Conservation (phyloP, 2,113 vertebrate species). For the Anseranas semipalmata region DNA sequence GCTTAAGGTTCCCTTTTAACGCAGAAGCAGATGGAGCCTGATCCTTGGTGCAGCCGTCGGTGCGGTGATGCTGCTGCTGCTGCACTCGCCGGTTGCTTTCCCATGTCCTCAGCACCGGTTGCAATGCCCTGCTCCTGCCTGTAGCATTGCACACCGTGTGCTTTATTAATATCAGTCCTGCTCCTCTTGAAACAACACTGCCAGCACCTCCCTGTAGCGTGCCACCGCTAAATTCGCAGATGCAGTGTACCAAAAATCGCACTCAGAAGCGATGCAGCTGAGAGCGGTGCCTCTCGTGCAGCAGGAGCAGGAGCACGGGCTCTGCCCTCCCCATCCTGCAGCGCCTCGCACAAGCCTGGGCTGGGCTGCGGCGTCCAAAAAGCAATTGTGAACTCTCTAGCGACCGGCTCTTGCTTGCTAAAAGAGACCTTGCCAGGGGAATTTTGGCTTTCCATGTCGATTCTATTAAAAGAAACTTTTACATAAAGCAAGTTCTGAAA, state of each 20-base stretch:
- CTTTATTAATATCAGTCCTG: accelerated
- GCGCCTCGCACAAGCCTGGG: background rate
- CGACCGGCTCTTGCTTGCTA: accelerated
- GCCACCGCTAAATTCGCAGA: background rate
- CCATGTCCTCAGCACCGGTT: accelerated
- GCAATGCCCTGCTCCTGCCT: background rate
- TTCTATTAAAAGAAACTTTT: background rate
- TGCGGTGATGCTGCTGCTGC: background rate
- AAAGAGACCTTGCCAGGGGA: background rate
- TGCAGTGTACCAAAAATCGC: background rate
- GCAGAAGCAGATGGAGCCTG: background rate
- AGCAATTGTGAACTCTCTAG: background rate
- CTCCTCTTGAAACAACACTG: background rate
- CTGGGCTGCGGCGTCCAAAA: background rate
- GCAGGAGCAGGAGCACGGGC: background rate
- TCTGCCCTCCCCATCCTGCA: too few species aligned
- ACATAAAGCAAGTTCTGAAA: background rate
- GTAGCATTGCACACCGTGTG: accelerated
- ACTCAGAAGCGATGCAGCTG: accelerated
- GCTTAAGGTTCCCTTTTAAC: background rate
- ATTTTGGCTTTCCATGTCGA: background rate
- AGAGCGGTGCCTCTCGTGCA: accelerated
- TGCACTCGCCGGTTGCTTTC: too few species aligned
- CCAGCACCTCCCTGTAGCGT: background rate
- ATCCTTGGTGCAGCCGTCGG: background rate